Base-by-base conservation (phyloP, 2,113 vertebrate genomes). In the Hystrix brachyura region DNA sequence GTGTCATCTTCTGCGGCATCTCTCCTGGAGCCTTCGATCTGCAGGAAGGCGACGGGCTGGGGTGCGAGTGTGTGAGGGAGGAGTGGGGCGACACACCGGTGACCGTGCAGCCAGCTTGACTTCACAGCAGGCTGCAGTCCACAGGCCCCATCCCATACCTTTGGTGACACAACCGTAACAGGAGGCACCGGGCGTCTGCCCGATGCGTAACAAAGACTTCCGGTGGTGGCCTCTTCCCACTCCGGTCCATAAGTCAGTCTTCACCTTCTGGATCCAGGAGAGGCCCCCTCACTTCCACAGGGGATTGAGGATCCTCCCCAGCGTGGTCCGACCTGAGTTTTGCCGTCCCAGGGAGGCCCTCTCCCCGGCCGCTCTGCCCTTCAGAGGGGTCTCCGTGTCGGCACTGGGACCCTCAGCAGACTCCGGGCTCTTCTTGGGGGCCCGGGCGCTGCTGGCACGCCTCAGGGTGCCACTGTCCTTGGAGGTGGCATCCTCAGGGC, bases 361-460 rank as follows among this genome's bases (percentile, higher is more conserved):
- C 25, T 99, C 99, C 0, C 97, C 98, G 12, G 98, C 79, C 89
- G 96, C 99, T 90, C 98, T 98, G 72, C 98, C 99, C 97, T 99
- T 99, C 2, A 92, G 96, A 0, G 91, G 9, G 15, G 96, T 71
- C 7, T 99, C 98, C 2, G 21, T 89, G 18, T 95, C 90, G 7
- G 79, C 13, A 60, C 97, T 93, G 1, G 98, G 95, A 0, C 98
- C 98, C 88, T 98, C 98, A 21, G 98, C 97, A 29, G 98, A 96
- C 48, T 98, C 98, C 1, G 98, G 57, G 67, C 96, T 97, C 92
- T 98, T 99, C 93, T 98, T 99, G 72, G 98, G 94, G 2, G 97
- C 95, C 94, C 98, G 99, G 85, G 98, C 99, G 29, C 99, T 99
- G 74, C 97, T 99, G 17, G 99, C 99, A 76, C 99, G 98, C 91